These are phyloP conservation scores for Pseudomyrmex gracilis DNA, from an alignment of 1,140 invertebrate genomes.

Conservation along the genomic window DNA sequence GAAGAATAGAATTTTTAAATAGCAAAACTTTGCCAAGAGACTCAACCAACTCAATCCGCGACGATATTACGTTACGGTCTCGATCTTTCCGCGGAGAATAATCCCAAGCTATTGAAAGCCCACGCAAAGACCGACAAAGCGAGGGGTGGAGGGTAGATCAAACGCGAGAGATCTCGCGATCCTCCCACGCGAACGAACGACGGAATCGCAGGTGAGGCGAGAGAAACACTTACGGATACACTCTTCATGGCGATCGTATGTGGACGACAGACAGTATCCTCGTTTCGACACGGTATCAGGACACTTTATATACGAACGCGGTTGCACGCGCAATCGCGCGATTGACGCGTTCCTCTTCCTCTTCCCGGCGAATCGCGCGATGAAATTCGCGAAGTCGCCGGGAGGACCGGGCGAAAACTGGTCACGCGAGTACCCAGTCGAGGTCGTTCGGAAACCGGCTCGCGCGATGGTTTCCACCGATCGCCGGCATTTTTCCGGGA, in stretches of 20 bases:
- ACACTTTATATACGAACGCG: slow-evolving; percentile 78
- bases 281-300: slow-evolving; percentile 57
- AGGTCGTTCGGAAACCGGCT: slow-evolving; percentile 70
- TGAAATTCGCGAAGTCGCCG: slow-evolving; percentile 18
- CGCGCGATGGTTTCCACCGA: slow-evolving; percentile 2
- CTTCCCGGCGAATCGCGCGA: background rate
- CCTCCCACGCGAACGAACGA: background rate
- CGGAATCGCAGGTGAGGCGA: background rate
- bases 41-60: too few species aligned
- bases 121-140: background rate
- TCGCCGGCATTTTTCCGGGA: slow-evolving; percentile 17
- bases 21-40: too few species aligned
- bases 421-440: slow-evolving; percentile 58
- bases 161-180: background rate
- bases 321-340: slow-evolving; percentile 66
- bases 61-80: too few species aligned
- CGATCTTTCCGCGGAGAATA: background rate
- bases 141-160: too few species aligned
- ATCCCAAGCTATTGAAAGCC: background rate
- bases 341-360: slow-evolving; percentile 62
- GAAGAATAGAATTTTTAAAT: too few species aligned
- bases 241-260: slow-evolving; percentile 70
- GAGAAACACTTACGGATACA: slow-evolving; percentile 69
- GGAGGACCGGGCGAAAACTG: slow-evolving; percentile 41
- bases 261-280: slow-evolving; percentile 50